These are phyloP conservation scores for Scolopax rusticola DNA, from an alignment of 2,797 vertebrate species.

Conservation along the genomic window DNA sequence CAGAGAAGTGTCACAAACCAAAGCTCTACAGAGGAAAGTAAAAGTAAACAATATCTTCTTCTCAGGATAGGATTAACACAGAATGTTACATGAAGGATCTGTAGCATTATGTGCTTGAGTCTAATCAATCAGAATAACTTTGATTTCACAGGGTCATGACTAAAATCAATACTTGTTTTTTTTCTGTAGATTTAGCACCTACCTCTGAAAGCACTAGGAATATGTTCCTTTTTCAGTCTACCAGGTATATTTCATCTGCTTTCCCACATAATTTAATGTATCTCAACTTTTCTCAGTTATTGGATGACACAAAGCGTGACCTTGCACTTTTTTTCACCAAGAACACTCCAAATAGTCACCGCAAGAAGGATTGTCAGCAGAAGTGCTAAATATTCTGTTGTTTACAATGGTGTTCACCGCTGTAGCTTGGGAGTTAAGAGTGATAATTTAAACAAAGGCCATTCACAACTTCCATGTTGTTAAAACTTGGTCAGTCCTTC, in stretches of 20 bases:
- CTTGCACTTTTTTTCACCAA: not conserved
- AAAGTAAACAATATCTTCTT: slow-evolving; percentile 22
- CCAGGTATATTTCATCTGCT: not conserved
- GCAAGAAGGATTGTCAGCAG: not conserved
- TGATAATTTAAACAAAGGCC: not conserved
- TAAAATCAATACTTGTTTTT: not conserved
- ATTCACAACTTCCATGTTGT: not conserved
- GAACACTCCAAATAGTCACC: not conserved
- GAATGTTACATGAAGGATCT: not conserved
- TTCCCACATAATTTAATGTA: not conserved
- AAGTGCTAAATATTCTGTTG: not conserved
- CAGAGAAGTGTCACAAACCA: not conserved
- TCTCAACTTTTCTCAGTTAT: not conserved
- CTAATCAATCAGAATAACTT: not conserved
- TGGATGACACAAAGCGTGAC: rapidly evolving
- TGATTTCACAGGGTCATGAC: not conserved
- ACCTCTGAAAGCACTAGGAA: not conserved
- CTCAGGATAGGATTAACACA: not conserved
- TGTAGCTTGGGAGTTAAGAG: not conserved
- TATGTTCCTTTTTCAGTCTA: not conserved
- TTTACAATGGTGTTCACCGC: not conserved
- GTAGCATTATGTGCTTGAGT: not conserved
- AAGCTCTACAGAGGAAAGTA: not conserved
- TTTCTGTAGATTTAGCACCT: not conserved
- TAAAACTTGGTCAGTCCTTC: not conserved